These are phyloP conservation scores for Anarsia innoxiella DNA, from an alignment of 2,888 invertebrate genomes.

Conservation along the genomic window DNA sequence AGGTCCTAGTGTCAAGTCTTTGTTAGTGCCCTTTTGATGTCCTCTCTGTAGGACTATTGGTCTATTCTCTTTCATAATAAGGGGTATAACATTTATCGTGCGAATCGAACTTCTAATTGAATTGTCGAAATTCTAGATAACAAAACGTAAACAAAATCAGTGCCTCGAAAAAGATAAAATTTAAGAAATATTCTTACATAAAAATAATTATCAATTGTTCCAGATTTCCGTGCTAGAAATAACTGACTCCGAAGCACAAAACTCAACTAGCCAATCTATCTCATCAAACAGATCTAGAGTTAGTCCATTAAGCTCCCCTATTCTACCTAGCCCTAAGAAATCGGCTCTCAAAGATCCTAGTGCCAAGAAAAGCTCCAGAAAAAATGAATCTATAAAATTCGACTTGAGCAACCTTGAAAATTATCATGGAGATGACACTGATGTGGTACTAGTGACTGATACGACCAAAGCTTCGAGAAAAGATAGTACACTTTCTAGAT, in stretches of 20 bases:
- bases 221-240: conserved; percentile 38
- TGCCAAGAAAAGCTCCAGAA: conserved; percentile 32
- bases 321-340: conserved; percentile 37
- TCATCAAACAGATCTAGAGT: conserved; percentile 18
- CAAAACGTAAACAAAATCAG: too few species aligned
- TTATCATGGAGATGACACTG: conserved; percentile 19
- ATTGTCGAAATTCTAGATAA: too few species aligned
- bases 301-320: conserved; percentile 21
- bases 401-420: conserved; percentile 54
- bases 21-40: too few species aligned
- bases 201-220: too few species aligned
- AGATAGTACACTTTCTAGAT: neutral
- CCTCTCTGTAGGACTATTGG: too few species aligned
- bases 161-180: too few species aligned
- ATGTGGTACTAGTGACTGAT: conserved; percentile 22
- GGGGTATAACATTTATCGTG: too few species aligned
- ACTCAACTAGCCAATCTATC: conserved; percentile 18
- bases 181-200: too few species aligned
- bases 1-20: too few species aligned
- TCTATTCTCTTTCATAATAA: too few species aligned
- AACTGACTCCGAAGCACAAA: conserved; percentile 26
- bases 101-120: too few species aligned
- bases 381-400: conserved; percentile 59
- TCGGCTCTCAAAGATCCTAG: conserved; percentile 50
- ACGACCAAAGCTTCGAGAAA: neutral